Percentiles rank a stretch among this genome's conserved stretches.
phyloP scores from a whole-genome alignment of 1,140 invertebrate species.

The Paralvinella palmiformis region DNA sequence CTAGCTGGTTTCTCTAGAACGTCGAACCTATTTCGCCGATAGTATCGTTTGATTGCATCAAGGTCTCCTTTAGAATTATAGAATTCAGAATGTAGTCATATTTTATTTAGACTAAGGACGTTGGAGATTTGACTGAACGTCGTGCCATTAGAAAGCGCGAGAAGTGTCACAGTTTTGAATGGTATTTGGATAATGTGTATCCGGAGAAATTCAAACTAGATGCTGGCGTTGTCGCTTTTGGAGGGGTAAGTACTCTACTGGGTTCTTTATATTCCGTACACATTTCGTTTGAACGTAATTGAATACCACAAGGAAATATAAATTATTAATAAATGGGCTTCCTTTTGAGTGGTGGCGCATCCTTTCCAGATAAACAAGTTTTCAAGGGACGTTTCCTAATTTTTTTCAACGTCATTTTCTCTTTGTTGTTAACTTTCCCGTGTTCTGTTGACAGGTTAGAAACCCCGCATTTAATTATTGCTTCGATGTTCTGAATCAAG shows the following conservation, averaged over 20 bases:
- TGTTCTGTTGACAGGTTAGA: too few species aligned
- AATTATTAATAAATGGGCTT: too few species aligned
- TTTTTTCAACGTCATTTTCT: too few species aligned
- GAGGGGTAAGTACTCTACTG: slow-evolving; percentile 50
- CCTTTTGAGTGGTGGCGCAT: too few species aligned
- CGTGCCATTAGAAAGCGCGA: slow-evolving; percentile 68
- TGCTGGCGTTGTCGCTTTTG: slow-evolving; percentile 70
- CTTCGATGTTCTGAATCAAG: too few species aligned
- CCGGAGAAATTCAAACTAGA: slow-evolving; percentile 91
- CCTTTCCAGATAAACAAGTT: too few species aligned
- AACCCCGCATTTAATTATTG: too few species aligned
- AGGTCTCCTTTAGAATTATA: too few species aligned
- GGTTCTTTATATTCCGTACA: slow-evolving; percentile 45
- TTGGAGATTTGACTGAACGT: slow-evolving; percentile 81
- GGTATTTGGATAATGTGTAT: slow-evolving; percentile 96
- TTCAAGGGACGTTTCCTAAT: too few species aligned
- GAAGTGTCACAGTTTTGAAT: slow-evolving; percentile 93
- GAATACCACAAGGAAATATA: too few species aligned
- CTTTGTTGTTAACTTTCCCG: slow-evolving; percentile 49
- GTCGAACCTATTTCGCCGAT: not conserved
- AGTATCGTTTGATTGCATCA: slow-evolving; percentile 22
- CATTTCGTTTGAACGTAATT: too few species aligned
- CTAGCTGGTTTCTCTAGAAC: not conserved
- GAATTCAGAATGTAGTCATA: too few species aligned
- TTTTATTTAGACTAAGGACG: slow-evolving; percentile 54